Conservation (phyloP, 2,888 invertebrate species). For the Brachynemurus nebulosus region DNA sequence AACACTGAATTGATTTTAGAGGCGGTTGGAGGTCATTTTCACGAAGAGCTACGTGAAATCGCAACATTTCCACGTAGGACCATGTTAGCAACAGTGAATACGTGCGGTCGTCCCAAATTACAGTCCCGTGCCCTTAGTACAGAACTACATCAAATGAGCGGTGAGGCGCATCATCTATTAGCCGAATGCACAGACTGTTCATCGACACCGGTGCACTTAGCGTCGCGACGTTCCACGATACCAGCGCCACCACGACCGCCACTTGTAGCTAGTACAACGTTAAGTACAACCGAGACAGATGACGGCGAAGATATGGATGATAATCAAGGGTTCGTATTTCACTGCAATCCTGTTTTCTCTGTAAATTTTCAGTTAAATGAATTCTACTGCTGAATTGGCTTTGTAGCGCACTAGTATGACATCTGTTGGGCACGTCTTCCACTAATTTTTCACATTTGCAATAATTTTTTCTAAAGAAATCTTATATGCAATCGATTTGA, state of each 20-base stretch:
- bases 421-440: too few species aligned
- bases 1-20: not conserved
- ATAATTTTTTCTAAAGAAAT: too few species aligned
- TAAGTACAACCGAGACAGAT: conserved; percentile 31
- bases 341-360: too few species aligned
- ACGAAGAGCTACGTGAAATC: not conserved
- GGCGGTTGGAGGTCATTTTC: not conserved
- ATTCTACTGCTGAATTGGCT: too few species aligned
- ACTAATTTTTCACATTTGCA: too few species aligned
- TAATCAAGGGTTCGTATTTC: conserved; percentile 24
- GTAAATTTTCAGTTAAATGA: too few species aligned
- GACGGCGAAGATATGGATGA: conserved; percentile 47
- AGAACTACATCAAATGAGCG: conserved; percentile 29
- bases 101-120: conserved; percentile 21
- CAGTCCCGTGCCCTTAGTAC: conserved; percentile 28
- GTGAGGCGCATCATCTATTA: conserved; percentile 34
- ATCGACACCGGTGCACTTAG: conserved; percentile 32
- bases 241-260: conserved; percentile 23
- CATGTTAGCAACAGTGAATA: conserved; percentile 29
- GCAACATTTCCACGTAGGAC: conserved; percentile 25
- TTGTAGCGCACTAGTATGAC: too few species aligned
- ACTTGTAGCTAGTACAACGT: conserved; percentile 31
- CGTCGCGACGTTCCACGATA: conserved; percentile 24
- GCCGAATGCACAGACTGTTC: conserved; percentile 34
- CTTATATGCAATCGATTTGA: too few species aligned